Conservation (phyloP, 1,140 invertebrate genomes). For the Phymorhynchus buccinoides region DNA sequence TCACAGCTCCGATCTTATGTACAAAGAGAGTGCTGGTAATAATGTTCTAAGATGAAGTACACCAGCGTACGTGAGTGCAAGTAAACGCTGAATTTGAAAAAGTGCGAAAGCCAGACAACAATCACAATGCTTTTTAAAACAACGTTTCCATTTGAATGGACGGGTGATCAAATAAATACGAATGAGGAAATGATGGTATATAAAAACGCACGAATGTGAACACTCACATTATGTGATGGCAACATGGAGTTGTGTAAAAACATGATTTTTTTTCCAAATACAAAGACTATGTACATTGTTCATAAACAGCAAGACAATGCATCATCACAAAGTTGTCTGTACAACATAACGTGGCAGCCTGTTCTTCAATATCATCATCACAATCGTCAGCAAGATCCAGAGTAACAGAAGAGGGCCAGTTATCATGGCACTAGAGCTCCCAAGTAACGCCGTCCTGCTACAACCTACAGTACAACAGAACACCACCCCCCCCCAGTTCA, state of each 20-base stretch:
- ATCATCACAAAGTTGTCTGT: neutral
- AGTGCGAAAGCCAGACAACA: neutral
- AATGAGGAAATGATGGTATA: neutral
- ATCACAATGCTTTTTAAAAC: neutral
- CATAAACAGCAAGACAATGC: neutral
- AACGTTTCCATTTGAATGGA: neutral
- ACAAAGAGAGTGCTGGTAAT: too few species aligned
- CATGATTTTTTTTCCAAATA: too few species aligned
- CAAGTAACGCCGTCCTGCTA: neutral
- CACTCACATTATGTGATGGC: neutral
- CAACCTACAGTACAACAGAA: neutral
- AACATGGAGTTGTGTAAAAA: neutral
- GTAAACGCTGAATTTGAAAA: neutral
- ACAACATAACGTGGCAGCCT: neutral
- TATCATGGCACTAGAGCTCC: neutral
- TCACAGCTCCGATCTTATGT: too few species aligned
- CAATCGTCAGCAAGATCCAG: neutral
- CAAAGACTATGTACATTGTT: neutral
- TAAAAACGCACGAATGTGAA: neutral
- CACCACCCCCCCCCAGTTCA: neutral
- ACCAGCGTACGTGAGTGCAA: too few species aligned
- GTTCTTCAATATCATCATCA: neutral
- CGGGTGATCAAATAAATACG: constrained; percentile 1
- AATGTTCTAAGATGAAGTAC: neutral
- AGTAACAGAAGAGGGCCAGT: neutral